Conservation (phyloP, 2,797 vertebrate genomes). For the Melanotaenia pygmaea region DNA sequence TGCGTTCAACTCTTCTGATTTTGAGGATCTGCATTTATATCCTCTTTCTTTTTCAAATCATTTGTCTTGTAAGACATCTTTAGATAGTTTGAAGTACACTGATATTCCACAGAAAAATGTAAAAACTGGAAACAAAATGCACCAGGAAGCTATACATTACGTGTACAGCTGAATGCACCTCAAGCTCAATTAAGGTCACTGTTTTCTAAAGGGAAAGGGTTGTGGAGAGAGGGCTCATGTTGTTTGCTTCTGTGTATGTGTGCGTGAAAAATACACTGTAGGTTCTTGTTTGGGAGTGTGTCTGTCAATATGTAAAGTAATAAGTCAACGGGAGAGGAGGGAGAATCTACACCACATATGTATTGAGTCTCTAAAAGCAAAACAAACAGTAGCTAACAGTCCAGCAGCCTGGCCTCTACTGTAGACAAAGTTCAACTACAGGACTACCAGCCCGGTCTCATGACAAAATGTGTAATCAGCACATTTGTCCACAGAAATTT, state of each 20-base stretch:
- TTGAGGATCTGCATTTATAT: constrained; percentile 50
- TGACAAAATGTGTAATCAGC: not conserved
- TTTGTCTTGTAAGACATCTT: constrained; percentile 28
- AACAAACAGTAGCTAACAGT: constrained; percentile 72
- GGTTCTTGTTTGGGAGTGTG: constrained; percentile 27
- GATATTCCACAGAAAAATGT: constrained; percentile 39
- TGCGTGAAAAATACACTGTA: constrained; percentile 12
- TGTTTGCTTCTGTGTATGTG: constrained; percentile 42
- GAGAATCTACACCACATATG: constrained; percentile 73
- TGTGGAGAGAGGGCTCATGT: constrained; percentile 77
- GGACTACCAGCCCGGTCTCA: constrained; percentile 26
- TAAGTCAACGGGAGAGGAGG: constrained; percentile 65
- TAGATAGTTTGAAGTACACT: constrained; percentile 35
- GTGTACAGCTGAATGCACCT: constrained; percentile 75
- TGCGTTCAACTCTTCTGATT: constrained; percentile 69
- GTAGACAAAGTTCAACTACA: constrained; percentile 74
- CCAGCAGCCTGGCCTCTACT: constrained; percentile 75
- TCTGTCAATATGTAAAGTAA: constrained; percentile 49
- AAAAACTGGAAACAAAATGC: constrained; percentile 62
- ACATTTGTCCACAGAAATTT: not conserved
- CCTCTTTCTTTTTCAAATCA: constrained; percentile 53
- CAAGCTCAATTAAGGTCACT: constrained; percentile 82
- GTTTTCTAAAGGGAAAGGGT: constrained; percentile 74
- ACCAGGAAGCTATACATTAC: constrained; percentile 45
- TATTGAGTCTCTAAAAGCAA: constrained; percentile 75